Evolutionary conservation across 2,888 invertebrate genomes (phyloP).

Genomic region (Autographa pulchrina): DNA sequence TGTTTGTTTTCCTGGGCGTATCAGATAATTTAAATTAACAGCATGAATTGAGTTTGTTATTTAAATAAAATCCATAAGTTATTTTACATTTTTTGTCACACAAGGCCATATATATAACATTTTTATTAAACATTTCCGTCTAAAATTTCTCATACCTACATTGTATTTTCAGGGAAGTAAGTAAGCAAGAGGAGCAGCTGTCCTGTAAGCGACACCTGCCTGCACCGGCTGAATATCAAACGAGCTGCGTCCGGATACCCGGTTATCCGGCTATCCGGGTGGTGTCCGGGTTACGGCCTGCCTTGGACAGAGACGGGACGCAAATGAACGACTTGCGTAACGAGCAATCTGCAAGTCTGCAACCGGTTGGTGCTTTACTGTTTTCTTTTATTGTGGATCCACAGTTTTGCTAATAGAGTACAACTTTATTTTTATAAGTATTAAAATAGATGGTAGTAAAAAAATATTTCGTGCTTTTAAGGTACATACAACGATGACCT

Average conservation of each 20-base stretch:
- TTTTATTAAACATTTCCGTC: too few species aligned
- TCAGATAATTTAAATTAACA: too few species aligned
- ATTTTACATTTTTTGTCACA: too few species aligned
- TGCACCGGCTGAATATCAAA: constrained; percentile 56
- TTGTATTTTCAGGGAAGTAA: constrained; percentile 42
- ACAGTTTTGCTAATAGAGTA: not conserved
- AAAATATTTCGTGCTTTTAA: too few species aligned
- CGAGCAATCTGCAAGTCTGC: constrained; percentile 20
- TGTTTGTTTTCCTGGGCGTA: too few species aligned
- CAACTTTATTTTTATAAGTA: not conserved
- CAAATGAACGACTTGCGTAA: constrained; percentile 38
- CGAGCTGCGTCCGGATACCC: constrained; percentile 38
- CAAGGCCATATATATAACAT: too few species aligned
- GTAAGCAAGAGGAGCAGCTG: constrained; percentile 32
- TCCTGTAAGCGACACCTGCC: constrained; percentile 51
- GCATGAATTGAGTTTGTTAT: too few species aligned
- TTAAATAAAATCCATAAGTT: too few species aligned
- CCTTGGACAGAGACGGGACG: constrained; percentile 24
- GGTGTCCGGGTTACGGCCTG: not conserved
- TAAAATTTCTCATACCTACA: not conserved
- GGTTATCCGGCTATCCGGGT: constrained; percentile 13
- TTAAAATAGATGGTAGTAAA: too few species aligned
- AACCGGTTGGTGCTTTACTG: constrained; percentile 7
- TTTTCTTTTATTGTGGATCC: not conserved
- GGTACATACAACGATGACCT: too few species aligned